phyloP scores from a whole-genome alignment of 2,113 vertebrate species.

The Cnemophilus loriae region DNA sequence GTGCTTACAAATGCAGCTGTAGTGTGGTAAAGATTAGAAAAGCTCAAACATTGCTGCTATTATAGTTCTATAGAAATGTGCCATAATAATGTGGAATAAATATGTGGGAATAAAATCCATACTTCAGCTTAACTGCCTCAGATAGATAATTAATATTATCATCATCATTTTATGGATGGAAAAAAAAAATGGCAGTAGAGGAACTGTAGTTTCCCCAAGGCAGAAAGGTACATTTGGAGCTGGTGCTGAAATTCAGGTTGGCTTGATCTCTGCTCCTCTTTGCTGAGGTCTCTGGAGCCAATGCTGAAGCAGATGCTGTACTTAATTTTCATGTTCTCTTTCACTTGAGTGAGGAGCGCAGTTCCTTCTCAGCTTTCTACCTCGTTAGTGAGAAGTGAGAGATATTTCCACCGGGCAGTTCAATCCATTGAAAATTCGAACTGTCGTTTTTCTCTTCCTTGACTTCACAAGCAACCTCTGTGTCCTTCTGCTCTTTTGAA shows the following conservation, averaged over 20 bases:
- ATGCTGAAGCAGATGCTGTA: slow-evolving; percentile 11
- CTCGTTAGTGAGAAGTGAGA: slow-evolving; percentile 41
- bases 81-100: background rate
- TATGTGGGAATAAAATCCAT: background rate
- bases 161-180: background rate
- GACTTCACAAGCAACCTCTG: background rate
- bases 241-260: background rate
- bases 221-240: background rate
- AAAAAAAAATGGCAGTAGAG: background rate
- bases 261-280: slow-evolving; percentile 31
- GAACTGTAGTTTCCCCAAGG: background rate
- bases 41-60: background rate
- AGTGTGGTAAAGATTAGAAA: background rate
- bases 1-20: slow-evolving; percentile 3
- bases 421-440: background rate
- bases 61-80: background rate
- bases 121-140: background rate
- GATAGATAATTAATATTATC: slow-evolving; percentile 39
- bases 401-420: slow-evolving; percentile 15
- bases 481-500: background rate
- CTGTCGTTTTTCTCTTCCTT: slow-evolving; percentile 14
- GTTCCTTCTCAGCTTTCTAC: slow-evolving; percentile 33
- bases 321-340: slow-evolving; percentile 43
- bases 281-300: background rate
- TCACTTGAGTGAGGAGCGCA: slow-evolving; percentile 29